A percentile compares a stretch with the other conserved stretches of the same genome.
phyloP scores from a whole-genome alignment of 2,888 invertebrate genomes.

The Cerceris ruficornis region DNA sequence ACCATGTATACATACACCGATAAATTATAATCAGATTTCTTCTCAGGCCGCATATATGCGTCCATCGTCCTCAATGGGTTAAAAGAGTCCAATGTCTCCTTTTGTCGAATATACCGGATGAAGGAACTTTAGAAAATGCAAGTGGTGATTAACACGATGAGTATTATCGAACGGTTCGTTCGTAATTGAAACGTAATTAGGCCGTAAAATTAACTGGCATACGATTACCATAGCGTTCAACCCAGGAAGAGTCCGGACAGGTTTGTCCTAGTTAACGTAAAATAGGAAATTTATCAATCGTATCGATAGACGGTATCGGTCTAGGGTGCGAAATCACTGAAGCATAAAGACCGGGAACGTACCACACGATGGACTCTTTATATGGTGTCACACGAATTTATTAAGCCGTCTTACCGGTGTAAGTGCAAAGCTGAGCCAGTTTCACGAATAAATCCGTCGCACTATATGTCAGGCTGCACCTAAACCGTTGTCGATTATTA shows the following conservation, averaged over 20 bases:
- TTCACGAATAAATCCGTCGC: slow-evolving; percentile 66
- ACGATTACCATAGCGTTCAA: slow-evolving; percentile 12
- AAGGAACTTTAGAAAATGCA: no score
- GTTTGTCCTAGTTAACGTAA: slow-evolving; percentile 18
- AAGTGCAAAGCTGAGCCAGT: slow-evolving; percentile 57
- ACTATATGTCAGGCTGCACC: slow-evolving; percentile 36
- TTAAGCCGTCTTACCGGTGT: slow-evolving; percentile 65
- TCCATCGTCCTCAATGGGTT: no score
- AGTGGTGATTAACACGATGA: no score
- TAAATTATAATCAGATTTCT: no score
- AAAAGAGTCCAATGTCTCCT: no score
- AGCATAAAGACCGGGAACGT: slow-evolving; percentile 48
- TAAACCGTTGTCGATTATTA: slow-evolving; percentile 41
- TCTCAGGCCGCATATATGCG: no score
- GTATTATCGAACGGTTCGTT: no score
- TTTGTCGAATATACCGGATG: no score
- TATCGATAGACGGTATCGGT: slow-evolving; percentile 44
- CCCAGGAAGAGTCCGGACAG: slow-evolving; percentile 14
- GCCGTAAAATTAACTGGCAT: slow-evolving; percentile 9
- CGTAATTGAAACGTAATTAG: not conserved
- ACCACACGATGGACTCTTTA: slow-evolving; percentile 20
- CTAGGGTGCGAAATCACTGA: slow-evolving; percentile 21
- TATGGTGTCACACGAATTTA: slow-evolving; percentile 66
- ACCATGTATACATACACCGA: no score
- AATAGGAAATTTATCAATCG: slow-evolving; percentile 33